Percentiles rank a stretch among this genome's conserved stretches.
phyloP scores from a whole-genome alignment of 2,113 vertebrate species.

The Egretta garzetta region DNA sequence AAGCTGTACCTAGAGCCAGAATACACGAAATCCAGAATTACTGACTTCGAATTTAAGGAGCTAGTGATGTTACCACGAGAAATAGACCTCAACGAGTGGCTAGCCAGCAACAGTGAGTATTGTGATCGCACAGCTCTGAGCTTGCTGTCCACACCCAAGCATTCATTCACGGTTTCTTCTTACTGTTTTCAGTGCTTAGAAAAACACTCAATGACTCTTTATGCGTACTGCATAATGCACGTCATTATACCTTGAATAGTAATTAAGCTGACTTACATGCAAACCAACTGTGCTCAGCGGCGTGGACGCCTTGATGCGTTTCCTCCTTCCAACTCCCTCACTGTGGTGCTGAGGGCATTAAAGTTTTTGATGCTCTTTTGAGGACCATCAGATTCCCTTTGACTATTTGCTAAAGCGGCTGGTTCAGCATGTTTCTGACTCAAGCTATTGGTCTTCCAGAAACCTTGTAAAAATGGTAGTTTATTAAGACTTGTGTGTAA shows the following conservation, averaged over 20 bases:
- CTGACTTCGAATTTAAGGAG: constrained; percentile 94
- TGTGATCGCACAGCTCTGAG: background rate
- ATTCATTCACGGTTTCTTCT: background rate
- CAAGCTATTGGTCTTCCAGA: background rate
- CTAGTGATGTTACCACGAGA: constrained; percentile 94
- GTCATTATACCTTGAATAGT: background rate
- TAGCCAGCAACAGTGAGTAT: constrained; percentile 96
- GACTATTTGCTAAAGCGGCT: background rate
- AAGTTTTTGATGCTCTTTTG: background rate
- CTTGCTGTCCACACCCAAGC: background rate
- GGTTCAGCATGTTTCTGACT: background rate
- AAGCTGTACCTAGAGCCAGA: constrained; percentile 94
- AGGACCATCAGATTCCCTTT: background rate
- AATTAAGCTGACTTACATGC: background rate
- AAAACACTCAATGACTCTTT: background rate
- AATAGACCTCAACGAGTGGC: constrained; percentile 99
- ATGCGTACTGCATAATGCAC: background rate
- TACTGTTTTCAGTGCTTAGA: background rate
- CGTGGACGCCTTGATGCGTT: background rate
- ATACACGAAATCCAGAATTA: constrained; percentile 91
- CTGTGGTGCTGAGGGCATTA: background rate
- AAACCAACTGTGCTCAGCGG: background rate
- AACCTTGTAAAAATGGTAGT: background rate
- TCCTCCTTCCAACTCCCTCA: background rate
- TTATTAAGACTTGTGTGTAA: background rate